Evolutionary conservation across 2,113 vertebrate genomes (phyloP).

Genomic region (Axis porcinus): DNA sequence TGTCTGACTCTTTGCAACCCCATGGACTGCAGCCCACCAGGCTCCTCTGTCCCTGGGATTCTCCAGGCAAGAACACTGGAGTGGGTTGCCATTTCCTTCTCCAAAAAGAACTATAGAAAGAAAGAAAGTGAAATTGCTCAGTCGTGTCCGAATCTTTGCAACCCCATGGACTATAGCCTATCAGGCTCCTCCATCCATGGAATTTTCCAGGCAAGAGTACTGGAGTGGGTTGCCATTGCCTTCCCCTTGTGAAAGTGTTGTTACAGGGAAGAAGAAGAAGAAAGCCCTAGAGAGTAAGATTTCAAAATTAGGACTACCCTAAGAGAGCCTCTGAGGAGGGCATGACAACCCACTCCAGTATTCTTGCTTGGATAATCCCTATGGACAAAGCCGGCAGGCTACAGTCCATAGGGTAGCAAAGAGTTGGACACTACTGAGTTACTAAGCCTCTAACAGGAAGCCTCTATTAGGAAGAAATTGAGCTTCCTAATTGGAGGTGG

Average conservation of each 20-base stretch:
- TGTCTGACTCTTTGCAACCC: not conserved
- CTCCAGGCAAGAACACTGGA: not conserved
- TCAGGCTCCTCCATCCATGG: not conserved
- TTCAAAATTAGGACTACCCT: constrained; percentile 23
- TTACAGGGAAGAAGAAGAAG: constrained; percentile 39
- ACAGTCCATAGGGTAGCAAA: not conserved
- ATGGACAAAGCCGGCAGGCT: not conserved
- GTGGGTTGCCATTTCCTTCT: not conserved
- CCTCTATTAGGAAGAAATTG: constrained; percentile 43
- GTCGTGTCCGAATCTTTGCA: not conserved
- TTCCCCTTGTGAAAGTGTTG: constrained; percentile 62
- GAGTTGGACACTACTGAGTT: not conserved
- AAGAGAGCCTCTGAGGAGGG: not conserved
- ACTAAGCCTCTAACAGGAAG: not conserved
- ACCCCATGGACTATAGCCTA: not conserved
- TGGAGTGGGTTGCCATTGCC: not conserved
- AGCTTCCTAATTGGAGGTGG: not conserved
- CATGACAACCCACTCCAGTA: not conserved
- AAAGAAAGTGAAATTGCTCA: not conserved
- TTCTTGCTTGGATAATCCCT: not conserved
- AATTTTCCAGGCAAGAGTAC: not conserved
- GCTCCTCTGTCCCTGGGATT: not conserved
- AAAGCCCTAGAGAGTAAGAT: constrained; percentile 24
- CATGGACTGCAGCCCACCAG: not conserved
- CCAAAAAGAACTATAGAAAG: not conserved